phyloP scores from a whole-genome alignment of 2,797 vertebrate genomes.

The Hoplostethus atlanticus region DNA sequence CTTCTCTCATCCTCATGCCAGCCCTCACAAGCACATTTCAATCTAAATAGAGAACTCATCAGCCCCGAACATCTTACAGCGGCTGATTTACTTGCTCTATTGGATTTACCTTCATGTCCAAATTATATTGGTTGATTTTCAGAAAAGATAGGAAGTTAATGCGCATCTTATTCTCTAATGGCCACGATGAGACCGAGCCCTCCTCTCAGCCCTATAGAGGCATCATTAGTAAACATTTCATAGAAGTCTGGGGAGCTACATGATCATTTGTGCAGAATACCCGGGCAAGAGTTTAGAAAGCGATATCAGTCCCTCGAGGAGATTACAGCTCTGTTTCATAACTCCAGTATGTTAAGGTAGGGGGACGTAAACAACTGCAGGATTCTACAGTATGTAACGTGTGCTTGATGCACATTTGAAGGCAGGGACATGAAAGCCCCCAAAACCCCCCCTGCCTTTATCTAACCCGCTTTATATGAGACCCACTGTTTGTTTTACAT shows the following conservation, averaged over 20 bases:
- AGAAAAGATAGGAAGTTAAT: constrained; percentile 35
- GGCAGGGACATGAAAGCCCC: constrained; percentile 6
- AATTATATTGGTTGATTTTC: constrained; percentile 43
- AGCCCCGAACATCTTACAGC: constrained; percentile 4
- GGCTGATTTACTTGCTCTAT: constrained; percentile 9
- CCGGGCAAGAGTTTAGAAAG: constrained; percentile 32
- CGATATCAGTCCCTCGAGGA: constrained; percentile 26
- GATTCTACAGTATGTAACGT: neutral
- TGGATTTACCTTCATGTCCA: constrained; percentile 31
- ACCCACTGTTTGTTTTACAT: neutral
- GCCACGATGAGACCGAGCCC: constrained; percentile 39
- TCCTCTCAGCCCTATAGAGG: constrained; percentile 37
- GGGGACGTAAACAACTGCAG: constrained; percentile 7
- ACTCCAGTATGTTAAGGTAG: constrained; percentile 38
- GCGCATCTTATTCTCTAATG: constrained; percentile 53
- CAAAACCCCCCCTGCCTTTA: no score
- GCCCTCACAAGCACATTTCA: constrained; percentile 23
- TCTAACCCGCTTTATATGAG: neutral
- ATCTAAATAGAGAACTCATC: constrained; percentile 33
- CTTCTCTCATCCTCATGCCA: neutral
- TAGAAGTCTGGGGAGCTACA: constrained; percentile 27
- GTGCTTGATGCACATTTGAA: constrained; percentile 12
- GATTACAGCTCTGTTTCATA: constrained; percentile 32
- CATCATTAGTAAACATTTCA: constrained; percentile 51
- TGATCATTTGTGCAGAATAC: constrained; percentile 43